Base-by-base conservation (phyloP, 2,113 vertebrate genomes). In the Phylloscopus trochiloides region DNA sequence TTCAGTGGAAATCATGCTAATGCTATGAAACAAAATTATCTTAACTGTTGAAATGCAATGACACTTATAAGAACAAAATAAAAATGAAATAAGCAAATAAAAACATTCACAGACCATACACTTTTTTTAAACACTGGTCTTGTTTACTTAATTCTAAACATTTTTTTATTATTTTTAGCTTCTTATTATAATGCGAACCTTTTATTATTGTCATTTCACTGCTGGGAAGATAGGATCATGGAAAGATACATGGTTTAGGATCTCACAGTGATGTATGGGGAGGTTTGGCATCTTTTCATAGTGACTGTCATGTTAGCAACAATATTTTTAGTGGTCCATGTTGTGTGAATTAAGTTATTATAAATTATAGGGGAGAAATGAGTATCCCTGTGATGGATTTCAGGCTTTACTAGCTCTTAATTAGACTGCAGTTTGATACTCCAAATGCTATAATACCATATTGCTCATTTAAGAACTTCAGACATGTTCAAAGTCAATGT, bases 321-420 rank as follows among this genome's bases (percentile, higher is more conserved):
- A 45, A 13, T 24, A 58, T 50, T 88, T 84, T 68, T 26, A 63
- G 34, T 17, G 25, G 28, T 67, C 17, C 4, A 26, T 26, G 9
- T 45, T 34, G 5, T 1, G 1, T 45, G 13, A 88, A 40, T 59
- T 68, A 70, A 43, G 7, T 2, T 67, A 10, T 62, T 55, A 38
- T 12, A 75, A 43, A 62, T 52, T 66, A 38, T 66, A 26, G 8
- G n/a, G 7, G 3, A 66, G 42, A 91, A 86, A 62, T 1, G 0
- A 2, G 3, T 29, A 25, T 29, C 7, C 1, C 5, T 31, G 12
- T 75, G 11, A 7, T 75, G 38, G 1, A 0, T 38, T 78, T 67
- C 5, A 2, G 6, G 5, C 3, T 78, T 73, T 72, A 7, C 15
- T 62, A 71, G 14, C 34, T 62, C 32, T 63, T 58, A 71, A 50